phyloP scores from a whole-genome alignment of 2,797 vertebrate species.

The Sarcophilus harrisii region DNA sequence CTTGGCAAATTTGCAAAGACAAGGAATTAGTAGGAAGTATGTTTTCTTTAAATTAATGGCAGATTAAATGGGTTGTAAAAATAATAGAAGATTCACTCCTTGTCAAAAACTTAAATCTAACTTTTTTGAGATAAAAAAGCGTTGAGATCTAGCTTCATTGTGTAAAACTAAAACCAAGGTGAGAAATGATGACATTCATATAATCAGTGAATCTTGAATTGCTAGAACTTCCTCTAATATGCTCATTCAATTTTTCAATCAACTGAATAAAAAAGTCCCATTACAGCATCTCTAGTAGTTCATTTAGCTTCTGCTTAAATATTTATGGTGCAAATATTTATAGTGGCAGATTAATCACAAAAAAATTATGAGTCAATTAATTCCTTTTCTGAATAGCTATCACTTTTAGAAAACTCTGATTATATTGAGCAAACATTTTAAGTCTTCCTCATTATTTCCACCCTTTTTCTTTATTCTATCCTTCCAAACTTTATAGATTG shows the following conservation, averaged over 20 bases:
- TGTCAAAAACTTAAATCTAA: neutral
- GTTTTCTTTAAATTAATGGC: neutral
- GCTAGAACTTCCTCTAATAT: neutral
- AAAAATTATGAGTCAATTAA: rapidly evolving
- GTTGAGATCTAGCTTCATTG: neutral
- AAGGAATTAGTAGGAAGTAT: neutral
- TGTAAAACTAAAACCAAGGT: neutral
- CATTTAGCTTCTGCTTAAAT: neutral
- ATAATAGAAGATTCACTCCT: neutral
- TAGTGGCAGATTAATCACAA: neutral
- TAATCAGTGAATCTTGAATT: neutral
- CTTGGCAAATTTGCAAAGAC: neutral
- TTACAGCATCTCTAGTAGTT: neutral
- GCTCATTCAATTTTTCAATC: neutral
- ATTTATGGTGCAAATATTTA: neutral
- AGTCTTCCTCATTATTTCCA: neutral
- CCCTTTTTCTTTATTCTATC: neutral
- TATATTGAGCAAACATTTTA: neutral
- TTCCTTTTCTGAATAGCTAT: neutral
- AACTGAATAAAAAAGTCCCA: neutral
- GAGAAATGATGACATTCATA: neutral
- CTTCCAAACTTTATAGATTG: rapidly evolving
- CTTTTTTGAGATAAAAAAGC: neutral
- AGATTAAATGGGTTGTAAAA: neutral
- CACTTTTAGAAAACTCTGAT: neutral